Conservation (phyloP, 2,888 invertebrate species). For the Eutolmus rufibarbis region DNA sequence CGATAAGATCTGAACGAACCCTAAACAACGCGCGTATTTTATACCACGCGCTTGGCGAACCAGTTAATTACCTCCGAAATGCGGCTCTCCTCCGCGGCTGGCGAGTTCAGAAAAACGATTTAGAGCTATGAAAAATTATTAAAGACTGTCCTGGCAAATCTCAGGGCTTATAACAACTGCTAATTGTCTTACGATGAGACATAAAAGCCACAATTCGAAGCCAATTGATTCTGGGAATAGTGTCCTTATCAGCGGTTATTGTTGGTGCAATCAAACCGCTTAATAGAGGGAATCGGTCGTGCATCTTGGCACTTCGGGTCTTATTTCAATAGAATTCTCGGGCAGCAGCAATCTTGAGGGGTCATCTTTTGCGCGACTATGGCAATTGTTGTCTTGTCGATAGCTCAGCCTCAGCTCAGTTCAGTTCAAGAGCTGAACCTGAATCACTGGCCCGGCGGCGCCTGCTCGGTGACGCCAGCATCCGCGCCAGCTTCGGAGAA, state of each 20-base stretch:
- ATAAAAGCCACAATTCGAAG: neutral
- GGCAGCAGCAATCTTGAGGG: neutral
- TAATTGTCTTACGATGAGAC: neutral
- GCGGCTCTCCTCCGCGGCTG: neutral
- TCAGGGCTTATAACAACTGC: neutral
- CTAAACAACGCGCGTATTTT: neutral
- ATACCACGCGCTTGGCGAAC: neutral
- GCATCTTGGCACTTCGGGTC: neutral
- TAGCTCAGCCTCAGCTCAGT: neutral
- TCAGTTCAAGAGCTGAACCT: neutral
- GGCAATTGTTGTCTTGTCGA: neutral
- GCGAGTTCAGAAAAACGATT: neutral
- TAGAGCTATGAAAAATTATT: neutral
- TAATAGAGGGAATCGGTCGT: neutral
- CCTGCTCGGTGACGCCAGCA: neutral
- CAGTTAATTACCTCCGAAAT: neutral
- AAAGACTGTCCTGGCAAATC: neutral
- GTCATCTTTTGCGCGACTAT: neutral
- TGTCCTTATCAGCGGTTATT: neutral
- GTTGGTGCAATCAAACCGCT: neutral
- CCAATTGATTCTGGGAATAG: neutral
- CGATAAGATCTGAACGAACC: neutral
- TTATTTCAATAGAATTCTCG: neutral
- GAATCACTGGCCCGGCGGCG: neutral
- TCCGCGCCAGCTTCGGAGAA: neutral